Conservation (phyloP, 1,140 invertebrate species). For the Rhyacophila brunnea region DNA sequence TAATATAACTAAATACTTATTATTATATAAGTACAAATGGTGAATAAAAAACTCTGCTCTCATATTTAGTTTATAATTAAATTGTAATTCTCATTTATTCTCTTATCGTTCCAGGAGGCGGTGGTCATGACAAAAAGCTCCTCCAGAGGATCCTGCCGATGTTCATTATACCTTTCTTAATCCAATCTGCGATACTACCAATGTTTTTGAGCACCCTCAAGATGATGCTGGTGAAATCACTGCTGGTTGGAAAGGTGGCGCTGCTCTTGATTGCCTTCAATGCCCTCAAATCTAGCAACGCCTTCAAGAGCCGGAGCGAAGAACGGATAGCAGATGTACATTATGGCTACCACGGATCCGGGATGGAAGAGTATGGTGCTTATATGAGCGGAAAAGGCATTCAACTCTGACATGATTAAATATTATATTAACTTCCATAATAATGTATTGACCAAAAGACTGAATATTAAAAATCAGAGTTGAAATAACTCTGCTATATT, state of each 20-base stretch:
- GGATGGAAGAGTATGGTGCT: constrained; percentile 55
- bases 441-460: not conserved
- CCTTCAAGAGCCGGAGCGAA: constrained; percentile 44
- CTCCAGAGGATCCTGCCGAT: constrained; percentile 59
- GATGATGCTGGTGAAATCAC: constrained; percentile 62
- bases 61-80: no score
- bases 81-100: no score
- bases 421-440: not conserved
- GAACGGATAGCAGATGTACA: constrained; percentile 44
- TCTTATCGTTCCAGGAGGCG: no score
- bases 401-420: not conserved
- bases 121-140: constrained; percentile 56
- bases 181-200: constrained; percentile 62
- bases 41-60: no score
- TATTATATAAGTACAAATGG: no score
- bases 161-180: constrained; percentile 63
- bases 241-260: constrained; percentile 64
- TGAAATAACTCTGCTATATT: no score
- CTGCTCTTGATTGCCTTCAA: constrained; percentile 60
- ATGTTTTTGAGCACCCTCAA: constrained; percentile 62
- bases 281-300: constrained; percentile 56
- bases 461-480: no score
- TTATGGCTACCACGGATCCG: constrained; percentile 55
- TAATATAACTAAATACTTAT: no score
- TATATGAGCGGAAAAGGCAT: constrained; percentile 44